Evolutionary conservation across 2,113 vertebrate genomes (phyloP).

Genomic region (Pachyramphus minor): DNA sequence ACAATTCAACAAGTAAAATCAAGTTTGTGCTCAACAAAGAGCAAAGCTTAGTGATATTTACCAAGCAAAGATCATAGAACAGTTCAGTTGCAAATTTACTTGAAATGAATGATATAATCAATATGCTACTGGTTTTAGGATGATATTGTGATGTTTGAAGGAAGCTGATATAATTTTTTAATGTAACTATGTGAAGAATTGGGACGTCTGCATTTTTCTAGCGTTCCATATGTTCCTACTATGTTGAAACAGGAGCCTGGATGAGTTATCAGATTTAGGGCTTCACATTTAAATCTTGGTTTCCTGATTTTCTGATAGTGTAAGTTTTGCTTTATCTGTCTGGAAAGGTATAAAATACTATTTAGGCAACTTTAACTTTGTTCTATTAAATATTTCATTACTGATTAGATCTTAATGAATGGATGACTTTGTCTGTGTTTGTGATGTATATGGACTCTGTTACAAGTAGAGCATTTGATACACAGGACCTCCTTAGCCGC

Average conservation of each 20-base stretch:
- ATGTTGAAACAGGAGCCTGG: neutral
- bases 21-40: neutral
- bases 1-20: neutral
- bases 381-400: neutral
- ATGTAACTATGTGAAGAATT: neutral
- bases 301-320: neutral
- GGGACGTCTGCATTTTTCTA: neutral
- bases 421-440: neutral
- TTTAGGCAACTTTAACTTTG: neutral
- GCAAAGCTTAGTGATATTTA: neutral
- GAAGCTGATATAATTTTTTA: neutral
- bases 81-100: neutral
- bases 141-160: neutral
- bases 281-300: neutral
- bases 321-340: neutral
- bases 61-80: neutral
- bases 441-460: neutral
- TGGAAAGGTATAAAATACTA: neutral
- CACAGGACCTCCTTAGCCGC: neutral
- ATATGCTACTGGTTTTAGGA: neutral
- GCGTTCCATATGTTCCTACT: neutral
- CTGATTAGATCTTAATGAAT: neutral
- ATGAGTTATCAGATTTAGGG: neutral
- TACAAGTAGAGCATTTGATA: neutral
- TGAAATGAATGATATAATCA: neutral